phyloP scores from a whole-genome alignment of 1,140 invertebrate species.

The Latrodectus geometricus region DNA sequence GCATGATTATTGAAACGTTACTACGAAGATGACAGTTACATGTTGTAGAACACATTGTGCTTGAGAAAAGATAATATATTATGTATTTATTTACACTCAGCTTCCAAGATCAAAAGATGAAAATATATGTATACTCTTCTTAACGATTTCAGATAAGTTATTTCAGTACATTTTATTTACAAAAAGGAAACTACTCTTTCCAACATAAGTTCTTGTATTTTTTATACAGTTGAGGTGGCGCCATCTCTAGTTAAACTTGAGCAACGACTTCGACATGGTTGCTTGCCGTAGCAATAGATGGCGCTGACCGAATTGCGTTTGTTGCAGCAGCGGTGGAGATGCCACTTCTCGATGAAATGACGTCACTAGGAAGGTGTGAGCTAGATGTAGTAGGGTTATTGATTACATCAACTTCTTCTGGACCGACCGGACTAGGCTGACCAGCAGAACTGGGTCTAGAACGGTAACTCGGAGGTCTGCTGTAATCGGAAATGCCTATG shows the following conservation, averaged over 20 bases:
- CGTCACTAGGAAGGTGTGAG: conserved; percentile 58
- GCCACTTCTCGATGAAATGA: conserved; percentile 40
- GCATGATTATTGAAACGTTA: not conserved
- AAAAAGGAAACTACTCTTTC: not conserved
- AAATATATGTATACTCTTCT: not conserved
- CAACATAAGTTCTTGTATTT: no score
- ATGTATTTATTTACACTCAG: not conserved
- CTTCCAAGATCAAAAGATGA: not conserved
- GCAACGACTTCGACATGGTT: conserved; percentile 59
- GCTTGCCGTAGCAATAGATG: conserved; percentile 33
- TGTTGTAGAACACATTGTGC: not conserved
- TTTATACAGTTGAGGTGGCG: not conserved
- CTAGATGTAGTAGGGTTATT: conserved; percentile 59
- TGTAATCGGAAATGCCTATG: conserved; percentile 55
- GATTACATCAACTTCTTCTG: conserved; percentile 56
- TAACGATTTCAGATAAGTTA: not conserved
- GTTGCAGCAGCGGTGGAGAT: conserved; percentile 34
- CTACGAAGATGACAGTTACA: not conserved
- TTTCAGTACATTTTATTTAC: not conserved
- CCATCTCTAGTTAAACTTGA: conserved; percentile 57
- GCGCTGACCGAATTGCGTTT: conserved; percentile 38
- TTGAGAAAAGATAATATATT: not conserved
- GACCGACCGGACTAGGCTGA: conserved; percentile 54
- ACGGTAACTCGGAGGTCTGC: conserved; percentile 55
- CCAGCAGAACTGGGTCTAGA: conserved; percentile 57